These are phyloP conservation scores for Pomacea maculata DNA, from an alignment of 1,140 invertebrate genomes.

Conservation along the genomic window DNA sequence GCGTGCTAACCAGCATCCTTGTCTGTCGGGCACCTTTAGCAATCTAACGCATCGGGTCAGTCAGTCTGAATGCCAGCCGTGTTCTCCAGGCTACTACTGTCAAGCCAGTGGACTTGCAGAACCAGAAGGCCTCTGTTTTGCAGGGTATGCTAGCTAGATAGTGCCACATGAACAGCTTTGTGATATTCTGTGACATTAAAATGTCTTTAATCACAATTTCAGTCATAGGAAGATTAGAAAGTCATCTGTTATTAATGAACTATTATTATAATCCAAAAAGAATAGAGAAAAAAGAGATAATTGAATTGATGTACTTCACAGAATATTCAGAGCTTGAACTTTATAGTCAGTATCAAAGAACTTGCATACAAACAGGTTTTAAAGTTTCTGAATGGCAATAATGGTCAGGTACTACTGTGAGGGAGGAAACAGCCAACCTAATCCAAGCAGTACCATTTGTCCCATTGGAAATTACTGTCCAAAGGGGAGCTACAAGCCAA, in stretches of 20 bases:
- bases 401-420: constrained; percentile 57
- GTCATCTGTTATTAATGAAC: too few species aligned
- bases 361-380: background rate
- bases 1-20: constrained; percentile 50
- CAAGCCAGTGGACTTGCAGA: constrained; percentile 50
- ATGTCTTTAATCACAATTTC: too few species aligned
- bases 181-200: too few species aligned
- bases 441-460: constrained; percentile 49
- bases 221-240: too few species aligned
- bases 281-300: background rate
- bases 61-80: constrained; percentile 46
- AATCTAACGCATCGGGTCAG: constrained; percentile 44
- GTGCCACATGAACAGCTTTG: background rate
- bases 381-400: background rate
- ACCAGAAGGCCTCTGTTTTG: constrained; percentile 55
- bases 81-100: constrained; percentile 56
- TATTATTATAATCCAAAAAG: too few species aligned
- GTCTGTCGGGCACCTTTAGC: constrained; percentile 56
- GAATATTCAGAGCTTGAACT: background rate
- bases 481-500: constrained; percentile 54
- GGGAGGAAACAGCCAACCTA: constrained; percentile 53
- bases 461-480: constrained; percentile 63
- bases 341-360: background rate
- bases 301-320: background rate
- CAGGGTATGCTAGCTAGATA: constrained; percentile 45